Conservation (phyloP, 2,797 vertebrate species). For the Leptodactylus fallax region DNA sequence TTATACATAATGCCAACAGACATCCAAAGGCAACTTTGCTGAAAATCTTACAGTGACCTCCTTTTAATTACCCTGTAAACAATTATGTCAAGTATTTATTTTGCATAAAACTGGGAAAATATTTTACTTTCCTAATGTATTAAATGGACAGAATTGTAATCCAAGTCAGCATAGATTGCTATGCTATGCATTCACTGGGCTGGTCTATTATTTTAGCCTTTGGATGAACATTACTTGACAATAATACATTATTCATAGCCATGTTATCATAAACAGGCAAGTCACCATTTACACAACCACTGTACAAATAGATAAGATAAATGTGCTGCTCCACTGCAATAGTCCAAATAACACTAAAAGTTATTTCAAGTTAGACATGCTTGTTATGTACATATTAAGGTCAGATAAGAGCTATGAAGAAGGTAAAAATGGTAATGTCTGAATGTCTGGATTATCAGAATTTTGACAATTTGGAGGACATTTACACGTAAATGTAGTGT, state of each 20-base stretch:
- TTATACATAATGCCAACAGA: neutral
- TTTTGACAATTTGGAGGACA: too few species aligned
- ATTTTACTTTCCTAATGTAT: conserved; percentile 32
- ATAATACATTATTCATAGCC: conserved; percentile 30
- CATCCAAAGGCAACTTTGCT: neutral
- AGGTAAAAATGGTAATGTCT: too few species aligned
- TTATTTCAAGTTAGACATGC: neutral
- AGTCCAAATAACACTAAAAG: neutral
- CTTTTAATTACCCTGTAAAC: neutral
- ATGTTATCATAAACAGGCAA: conserved; percentile 18
- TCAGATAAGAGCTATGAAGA: too few species aligned
- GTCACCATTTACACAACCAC: neutral
- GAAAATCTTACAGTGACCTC: neutral
- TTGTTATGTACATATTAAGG: too few species aligned
- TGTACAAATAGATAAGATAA: conserved; percentile 21
- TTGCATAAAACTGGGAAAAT: conserved; percentile 10
- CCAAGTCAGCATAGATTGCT: neutral
- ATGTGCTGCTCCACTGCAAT: neutral
- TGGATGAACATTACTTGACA: conserved; percentile 12
- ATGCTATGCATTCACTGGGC: conserved; percentile 20
- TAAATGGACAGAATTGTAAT: neutral
- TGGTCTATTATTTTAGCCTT: conserved; percentile 42
- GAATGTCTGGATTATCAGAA: too few species aligned
- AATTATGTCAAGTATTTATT: conserved; percentile 12
- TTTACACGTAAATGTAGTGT: too few species aligned